Percentiles rank a stretch among this genome's conserved stretches.
phyloP scores from a whole-genome alignment of 2,113 vertebrate genomes.

The Sorex fumeus region DNA sequence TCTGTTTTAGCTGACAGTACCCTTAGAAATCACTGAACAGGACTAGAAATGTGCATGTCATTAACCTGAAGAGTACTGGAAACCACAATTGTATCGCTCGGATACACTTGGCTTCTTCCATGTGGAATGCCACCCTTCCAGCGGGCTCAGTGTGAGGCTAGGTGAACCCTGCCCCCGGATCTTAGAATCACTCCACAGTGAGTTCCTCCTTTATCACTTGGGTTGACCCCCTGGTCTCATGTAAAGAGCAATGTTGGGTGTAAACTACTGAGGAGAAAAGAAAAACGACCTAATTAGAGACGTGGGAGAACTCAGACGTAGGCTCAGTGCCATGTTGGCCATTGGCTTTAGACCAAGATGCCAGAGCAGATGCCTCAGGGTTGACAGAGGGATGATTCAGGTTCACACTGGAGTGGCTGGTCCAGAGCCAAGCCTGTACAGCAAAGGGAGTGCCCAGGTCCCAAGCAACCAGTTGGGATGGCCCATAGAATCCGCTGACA shows the following conservation, averaged over 20 bases:
- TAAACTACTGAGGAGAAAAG: conserved; percentile 31
- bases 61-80: neutral
- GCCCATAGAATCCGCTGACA: neutral
- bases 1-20: neutral
- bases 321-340: neutral
- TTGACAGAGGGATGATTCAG: neutral
- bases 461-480: neutral
- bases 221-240: neutral
- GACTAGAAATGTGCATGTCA: neutral
- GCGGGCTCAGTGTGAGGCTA: neutral
- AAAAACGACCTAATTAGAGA: conserved; percentile 53
- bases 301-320: conserved; percentile 24
- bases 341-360: conserved; percentile 70
- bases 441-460: neutral
- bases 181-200: accelerated
- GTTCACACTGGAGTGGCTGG: conserved; percentile 34
- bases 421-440: conserved; percentile 55
- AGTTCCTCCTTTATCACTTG: conserved; percentile 1
- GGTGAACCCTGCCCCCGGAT: neutral
- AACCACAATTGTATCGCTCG: neutral
- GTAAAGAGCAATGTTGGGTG: neutral
- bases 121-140: neutral
- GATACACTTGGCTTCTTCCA: neutral
- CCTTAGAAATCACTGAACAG: conserved; percentile 25
- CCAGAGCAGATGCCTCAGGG: conserved; percentile 67